Conservation (phyloP, 1,140 invertebrate genomes). For the Plectrocnemia conspersa region DNA sequence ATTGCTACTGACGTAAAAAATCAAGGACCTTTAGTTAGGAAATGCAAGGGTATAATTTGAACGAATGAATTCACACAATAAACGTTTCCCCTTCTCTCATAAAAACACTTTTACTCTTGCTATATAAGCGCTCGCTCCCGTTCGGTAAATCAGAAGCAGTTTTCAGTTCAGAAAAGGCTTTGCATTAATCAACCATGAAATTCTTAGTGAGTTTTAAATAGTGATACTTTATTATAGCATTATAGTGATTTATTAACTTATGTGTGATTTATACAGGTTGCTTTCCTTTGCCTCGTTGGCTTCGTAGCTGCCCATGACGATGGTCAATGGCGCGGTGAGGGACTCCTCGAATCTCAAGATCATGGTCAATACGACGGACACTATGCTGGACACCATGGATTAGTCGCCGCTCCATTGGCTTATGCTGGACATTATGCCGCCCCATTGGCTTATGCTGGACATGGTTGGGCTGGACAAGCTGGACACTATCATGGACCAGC, state of each 20-base stretch:
- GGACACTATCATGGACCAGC: slow-evolving; percentile 15
- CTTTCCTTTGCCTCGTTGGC: slow-evolving; percentile 17
- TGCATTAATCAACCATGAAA: slow-evolving; percentile 10
- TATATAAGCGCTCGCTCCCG: too few species aligned
- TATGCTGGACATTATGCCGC: not conserved
- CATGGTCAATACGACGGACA: slow-evolving; percentile 21
- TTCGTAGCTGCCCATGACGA: slow-evolving; percentile 24
- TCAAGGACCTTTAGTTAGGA: too few species aligned
- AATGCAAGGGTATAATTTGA: too few species aligned
- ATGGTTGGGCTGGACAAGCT: slow-evolving; percentile 24
- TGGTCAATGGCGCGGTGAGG: slow-evolving; percentile 27
- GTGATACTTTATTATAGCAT: not conserved
- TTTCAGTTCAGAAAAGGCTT: slow-evolving; percentile 20
- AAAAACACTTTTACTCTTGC: too few species aligned
- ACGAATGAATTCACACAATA: too few species aligned
- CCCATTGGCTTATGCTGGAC: not conserved
- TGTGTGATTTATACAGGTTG: slow-evolving; percentile 11
- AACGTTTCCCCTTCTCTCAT: too few species aligned
- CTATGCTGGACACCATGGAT: not conserved
- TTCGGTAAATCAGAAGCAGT: slow-evolving; percentile 13
- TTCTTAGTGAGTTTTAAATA: slow-evolving; percentile 12
- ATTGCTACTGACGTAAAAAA: too few species aligned
- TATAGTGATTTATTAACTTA: not conserved
- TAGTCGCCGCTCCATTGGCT: too few species aligned
- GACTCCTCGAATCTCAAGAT: slow-evolving; percentile 27